phyloP scores from a whole-genome alignment of 2,797 vertebrate genomes.

The Yasuhikotakia modesta region DNA sequence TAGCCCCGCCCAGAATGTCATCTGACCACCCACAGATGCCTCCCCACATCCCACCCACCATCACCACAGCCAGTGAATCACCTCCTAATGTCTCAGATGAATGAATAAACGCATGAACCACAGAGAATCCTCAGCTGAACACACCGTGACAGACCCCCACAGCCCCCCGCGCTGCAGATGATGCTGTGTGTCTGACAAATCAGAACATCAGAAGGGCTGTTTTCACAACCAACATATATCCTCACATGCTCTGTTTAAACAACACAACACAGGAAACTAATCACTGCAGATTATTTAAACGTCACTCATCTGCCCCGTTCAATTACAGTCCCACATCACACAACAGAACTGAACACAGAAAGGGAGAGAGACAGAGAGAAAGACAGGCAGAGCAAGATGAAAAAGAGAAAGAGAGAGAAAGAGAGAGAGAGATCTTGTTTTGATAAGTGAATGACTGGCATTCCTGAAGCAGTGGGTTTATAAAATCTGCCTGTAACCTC shows the following conservation, averaged over 20 bases:
- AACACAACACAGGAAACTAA: too few relatives aligned
- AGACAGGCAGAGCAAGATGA: not conserved
- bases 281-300: too few relatives aligned
- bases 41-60: constrained; percentile 14
- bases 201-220: too few relatives aligned
- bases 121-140: constrained; percentile 38
- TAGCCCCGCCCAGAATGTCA: constrained; percentile 54
- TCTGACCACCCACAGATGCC: constrained; percentile 20
- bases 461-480: constrained; percentile 56
- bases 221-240: too few relatives aligned
- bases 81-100: constrained; percentile 63
- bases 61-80: constrained; percentile 71
- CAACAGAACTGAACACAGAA: too few relatives aligned
- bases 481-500: constrained; percentile 68
- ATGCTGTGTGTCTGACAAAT: constrained; percentile 42
- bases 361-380: too few relatives aligned
- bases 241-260: too few relatives aligned
- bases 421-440: constrained; percentile 47
- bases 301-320: too few relatives aligned
- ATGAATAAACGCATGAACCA: constrained; percentile 54
- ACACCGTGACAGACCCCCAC: constrained; percentile 25
- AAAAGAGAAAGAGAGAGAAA: not conserved
- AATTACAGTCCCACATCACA: too few relatives aligned
- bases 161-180: constrained; percentile 35
- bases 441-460: constrained; percentile 57